A percentile compares a stretch with the other conserved stretches of the same genome.
These are phyloP conservation scores for Halcyon chelicuti DNA, from an alignment of 2,797 vertebrate species.

Conservation along the genomic window DNA sequence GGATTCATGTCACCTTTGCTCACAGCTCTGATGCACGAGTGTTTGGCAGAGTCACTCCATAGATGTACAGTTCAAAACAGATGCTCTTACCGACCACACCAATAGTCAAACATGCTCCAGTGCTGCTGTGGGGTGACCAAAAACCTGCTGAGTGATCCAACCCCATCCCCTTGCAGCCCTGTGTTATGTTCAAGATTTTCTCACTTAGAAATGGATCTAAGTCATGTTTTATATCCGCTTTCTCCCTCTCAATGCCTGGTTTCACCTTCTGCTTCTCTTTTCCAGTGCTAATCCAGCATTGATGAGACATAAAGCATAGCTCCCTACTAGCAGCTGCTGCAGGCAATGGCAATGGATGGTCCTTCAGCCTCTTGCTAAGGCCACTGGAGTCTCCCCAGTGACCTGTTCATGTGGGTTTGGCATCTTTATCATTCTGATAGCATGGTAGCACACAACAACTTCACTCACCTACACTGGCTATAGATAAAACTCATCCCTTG, in stretches of 20 bases:
- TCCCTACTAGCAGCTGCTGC: not conserved
- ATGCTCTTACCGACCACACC: not conserved
- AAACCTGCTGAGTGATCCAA: not conserved
- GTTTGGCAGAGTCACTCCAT: not conserved
- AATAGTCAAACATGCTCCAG: rapidly evolving
- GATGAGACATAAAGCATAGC: not conserved
- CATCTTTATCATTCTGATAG: not conserved
- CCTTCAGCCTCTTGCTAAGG: not conserved
- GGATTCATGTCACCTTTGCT: not conserved
- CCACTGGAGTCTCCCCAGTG: not conserved
- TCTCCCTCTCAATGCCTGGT: not conserved
- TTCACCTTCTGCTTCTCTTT: not conserved
- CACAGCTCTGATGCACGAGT: not conserved
- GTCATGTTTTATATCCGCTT: not conserved
- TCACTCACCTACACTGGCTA: not conserved
- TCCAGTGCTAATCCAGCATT: not conserved
- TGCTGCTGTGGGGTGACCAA: not conserved
- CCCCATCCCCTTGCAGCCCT: not conserved
- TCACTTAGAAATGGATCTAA: not conserved
- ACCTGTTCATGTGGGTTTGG: not conserved
- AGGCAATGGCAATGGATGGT: not conserved
- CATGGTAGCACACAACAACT: not conserved
- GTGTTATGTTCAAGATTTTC: not conserved
- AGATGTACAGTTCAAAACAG: not conserved
- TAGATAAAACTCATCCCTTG: not conserved